Evolutionary conservation across 2,113 vertebrate species (phyloP).

Genomic region (Talpa occidentalis): DNA sequence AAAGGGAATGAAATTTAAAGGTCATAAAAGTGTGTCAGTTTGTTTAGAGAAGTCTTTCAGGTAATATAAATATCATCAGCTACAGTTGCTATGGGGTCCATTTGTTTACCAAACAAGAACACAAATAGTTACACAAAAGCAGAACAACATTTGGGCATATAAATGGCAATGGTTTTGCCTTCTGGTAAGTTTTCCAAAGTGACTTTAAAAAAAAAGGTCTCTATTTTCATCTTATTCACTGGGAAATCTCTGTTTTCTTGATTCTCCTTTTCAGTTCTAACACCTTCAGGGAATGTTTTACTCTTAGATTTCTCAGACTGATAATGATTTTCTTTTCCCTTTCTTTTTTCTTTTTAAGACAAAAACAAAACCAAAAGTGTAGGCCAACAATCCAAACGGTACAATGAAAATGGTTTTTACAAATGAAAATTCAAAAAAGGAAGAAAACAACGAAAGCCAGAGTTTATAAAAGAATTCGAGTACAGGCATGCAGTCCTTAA

Average conservation of each 20-base stretch:
- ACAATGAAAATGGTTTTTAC: not conserved
- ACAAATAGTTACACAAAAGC: constrained; percentile 85
- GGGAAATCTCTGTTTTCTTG: not conserved
- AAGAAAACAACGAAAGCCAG: rapidly evolving
- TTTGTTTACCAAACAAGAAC: constrained; percentile 85
- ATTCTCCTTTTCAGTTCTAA: not conserved
- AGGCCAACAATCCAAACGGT: not conserved
- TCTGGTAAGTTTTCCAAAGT: constrained; percentile 5
- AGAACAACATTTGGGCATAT: constrained; percentile 79
- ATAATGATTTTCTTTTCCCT: not conserved
- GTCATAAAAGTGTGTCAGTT: constrained; percentile 79
- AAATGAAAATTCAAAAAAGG: not conserved
- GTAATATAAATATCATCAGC: constrained; percentile 86
- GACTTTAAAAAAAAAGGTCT: not conserved
- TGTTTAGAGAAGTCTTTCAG: constrained; percentile 85
- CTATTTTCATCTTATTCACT: not conserved
- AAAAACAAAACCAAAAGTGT: not conserved
- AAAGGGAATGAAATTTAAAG: constrained; percentile 81
- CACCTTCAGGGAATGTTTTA: not conserved
- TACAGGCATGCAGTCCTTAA: constrained; percentile 5
- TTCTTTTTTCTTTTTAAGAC: not conserved
- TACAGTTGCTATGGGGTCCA: constrained; percentile 83
- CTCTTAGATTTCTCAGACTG: not conserved
- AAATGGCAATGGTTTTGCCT: constrained; percentile 54
- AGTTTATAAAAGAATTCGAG: not conserved